Evolutionary conservation across 2,113 vertebrate species (phyloP), one percentile per base, ranked within the genome.

Genomic region (Etia nguti): DNA sequence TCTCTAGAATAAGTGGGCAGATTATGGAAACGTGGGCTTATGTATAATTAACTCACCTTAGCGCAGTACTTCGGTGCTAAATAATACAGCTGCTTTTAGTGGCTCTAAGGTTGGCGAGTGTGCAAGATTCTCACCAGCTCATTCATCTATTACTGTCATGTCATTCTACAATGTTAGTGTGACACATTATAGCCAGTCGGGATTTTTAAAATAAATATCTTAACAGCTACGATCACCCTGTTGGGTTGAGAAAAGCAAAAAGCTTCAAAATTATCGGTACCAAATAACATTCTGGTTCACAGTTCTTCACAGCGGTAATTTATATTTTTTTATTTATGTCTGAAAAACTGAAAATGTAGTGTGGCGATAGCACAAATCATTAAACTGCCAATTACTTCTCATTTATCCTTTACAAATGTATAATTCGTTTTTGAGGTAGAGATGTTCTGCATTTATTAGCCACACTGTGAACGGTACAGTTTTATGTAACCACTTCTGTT

Each of bases 1-100:
- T 80, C 85, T 90, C 80, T 83, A 5, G 91, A 93, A 91, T 94
- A 96, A 96, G 95, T 93, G 94, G 94, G 86, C 86, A 91, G 90
- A 95, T 95, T 95, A 96, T 95, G 85, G 87, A 88, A 96, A 96
- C 96, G 95, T 92, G 94, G 94, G 89, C n/a, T 95, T 86, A 95
- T 96, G 87, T 91, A 96, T 97, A 94, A 96, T 96, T 96, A 92
- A 96, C 91, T 70, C 6, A 55, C 85, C 75, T 80, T 82, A 86
- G 83, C 89, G 90, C 94, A 81, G 93, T 86, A 43, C 89, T 86
- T 90, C 85, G 55, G 43, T 89, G 84, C 88, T 96, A 92, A 96
- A 96, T 96, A 95, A 96, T 96, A 93, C 80, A 96, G 91, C 84
- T 83, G 91, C 92, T 95, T 94, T 95, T 93, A 94, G 93, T 88